Base-by-base conservation (phyloP, 1,140 invertebrate species). In the Drosophila ercepeae region DNA sequence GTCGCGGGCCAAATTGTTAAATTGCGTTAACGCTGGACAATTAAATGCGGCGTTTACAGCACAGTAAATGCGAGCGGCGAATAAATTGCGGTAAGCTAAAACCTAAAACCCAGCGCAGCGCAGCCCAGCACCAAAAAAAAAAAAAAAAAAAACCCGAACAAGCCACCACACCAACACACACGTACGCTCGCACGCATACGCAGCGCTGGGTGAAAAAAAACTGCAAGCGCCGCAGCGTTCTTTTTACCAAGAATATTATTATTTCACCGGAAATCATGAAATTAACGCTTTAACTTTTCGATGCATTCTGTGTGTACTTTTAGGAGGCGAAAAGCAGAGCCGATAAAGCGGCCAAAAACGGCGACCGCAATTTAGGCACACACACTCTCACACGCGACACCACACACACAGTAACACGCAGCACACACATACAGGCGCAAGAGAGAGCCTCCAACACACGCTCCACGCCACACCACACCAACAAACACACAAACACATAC, bases 181-280 rank as follows among this genome's bases (percentile, higher is more conserved):
- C 41, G 58, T 44, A 34, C 44, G 71, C 41, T 27, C 27, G 27
- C 29, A 32, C 29, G 29, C 29, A 32, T 32, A 32, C 29, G 29
- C 29, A 32, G 29, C 29, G 29, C 39, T 29, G 61, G 76, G 76
- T 86, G 81, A 84, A 84, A 86, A 84, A 86, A 84, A 21, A 86
- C 51, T 76, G 68, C 59, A 86, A 65, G 79, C 78, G 77, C 75
- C 81, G 71, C 70, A 42, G 64, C 59, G 54, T 60, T 78, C 29
- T 32, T n/a, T 55, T 67, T 50, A 25, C 25, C 41, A 49, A 54
- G 59, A 63, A 68, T 70, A 11, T 32, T 42, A 44, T 21, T 23
- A 51, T 63, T 69, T 67, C 42, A 4, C 23, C 19, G 23, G 34
- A 32, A 39, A 27, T 27, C 16, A 19, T 39, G 5, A 36, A 27